Conservation (phyloP, 2,888 invertebrate species). For the Sarcophaga caerulescens region DNA sequence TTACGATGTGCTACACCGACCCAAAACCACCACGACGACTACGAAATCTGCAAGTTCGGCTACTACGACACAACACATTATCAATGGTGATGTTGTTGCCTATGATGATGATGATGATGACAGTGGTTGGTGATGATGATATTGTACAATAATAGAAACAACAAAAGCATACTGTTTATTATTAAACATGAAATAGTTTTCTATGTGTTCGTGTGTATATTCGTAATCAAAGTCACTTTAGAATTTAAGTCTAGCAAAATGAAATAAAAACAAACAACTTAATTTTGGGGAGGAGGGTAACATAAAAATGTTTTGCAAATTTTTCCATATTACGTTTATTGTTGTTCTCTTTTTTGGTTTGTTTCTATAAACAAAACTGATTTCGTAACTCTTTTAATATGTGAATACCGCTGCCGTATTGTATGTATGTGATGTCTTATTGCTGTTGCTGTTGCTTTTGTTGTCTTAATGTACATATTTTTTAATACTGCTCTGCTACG, state of each 20-base stretch:
- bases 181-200: slow-evolving; percentile 12
- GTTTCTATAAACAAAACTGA: slow-evolving; percentile 47
- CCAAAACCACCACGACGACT: slow-evolving; percentile 10
- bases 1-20: slow-evolving; percentile 10
- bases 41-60: background rate
- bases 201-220: background rate
- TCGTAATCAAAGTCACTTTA: slow-evolving; percentile 16
- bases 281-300: background rate
- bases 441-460: slow-evolving; percentile 20
- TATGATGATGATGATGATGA: slow-evolving; percentile 42
- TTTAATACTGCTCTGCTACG: background rate
- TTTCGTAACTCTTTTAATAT: slow-evolving; percentile 53
- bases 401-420: background rate
- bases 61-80: slow-evolving; percentile 15
- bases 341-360: background rate
- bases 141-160: slow-evolving; percentile 10
- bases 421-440: background rate
- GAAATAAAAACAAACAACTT: background rate
- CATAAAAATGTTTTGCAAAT: slow-evolving; percentile 36
- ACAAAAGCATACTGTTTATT: slow-evolving; percentile 26
- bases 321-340: slow-evolving; percentile 51
- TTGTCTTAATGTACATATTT: background rate
- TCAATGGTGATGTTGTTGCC: slow-evolving; percentile 21
- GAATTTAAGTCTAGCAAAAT: slow-evolving; percentile 19
- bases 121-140: background rate